Evolutionary conservation across 2,888 invertebrate genomes (phyloP).

Genomic region (Caenorhabditis becei): DNA sequence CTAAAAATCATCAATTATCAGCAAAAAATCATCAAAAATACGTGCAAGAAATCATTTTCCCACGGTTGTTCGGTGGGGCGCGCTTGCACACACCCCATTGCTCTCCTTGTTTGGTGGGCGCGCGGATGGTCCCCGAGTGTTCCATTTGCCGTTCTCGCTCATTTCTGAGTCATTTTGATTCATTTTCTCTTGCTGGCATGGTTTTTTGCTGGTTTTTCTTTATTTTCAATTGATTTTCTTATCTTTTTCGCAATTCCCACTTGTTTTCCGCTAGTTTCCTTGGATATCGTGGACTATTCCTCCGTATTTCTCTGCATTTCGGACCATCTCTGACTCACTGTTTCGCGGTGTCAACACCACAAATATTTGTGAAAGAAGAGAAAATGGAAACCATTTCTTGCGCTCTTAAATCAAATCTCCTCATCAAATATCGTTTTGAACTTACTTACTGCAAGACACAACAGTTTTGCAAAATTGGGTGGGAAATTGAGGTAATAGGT

Average conservation of each 20-base stretch:
- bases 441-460: constrained; percentile 3
- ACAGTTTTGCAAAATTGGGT: background rate
- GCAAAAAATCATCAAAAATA: background rate
- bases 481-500: too few species aligned
- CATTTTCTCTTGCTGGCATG: background rate
- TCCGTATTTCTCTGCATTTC: constrained; percentile 6
- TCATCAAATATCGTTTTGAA: constrained; percentile 34
- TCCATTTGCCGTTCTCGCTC: background rate
- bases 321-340: constrained; percentile 38
- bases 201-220: background rate
- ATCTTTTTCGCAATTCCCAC: background rate
- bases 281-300: background rate
- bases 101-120: too few species aligned
- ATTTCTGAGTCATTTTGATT: too few species aligned
- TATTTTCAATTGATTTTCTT: background rate
- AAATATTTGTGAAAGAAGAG: constrained; percentile 38
- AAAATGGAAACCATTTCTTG: constrained; percentile 33
- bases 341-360: constrained; percentile 23
- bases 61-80: background rate
- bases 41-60: background rate
- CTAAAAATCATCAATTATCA: background rate
- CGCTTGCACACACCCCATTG: background rate
- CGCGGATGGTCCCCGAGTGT: too few species aligned
- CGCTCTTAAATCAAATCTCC: constrained; percentile 40
- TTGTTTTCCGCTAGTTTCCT: too few species aligned